Percentiles rank a stretch among this genome's conserved stretches.
phyloP scores from a whole-genome alignment of 2,113 vertebrate genomes.

The Antechinus stuartii region DNA sequence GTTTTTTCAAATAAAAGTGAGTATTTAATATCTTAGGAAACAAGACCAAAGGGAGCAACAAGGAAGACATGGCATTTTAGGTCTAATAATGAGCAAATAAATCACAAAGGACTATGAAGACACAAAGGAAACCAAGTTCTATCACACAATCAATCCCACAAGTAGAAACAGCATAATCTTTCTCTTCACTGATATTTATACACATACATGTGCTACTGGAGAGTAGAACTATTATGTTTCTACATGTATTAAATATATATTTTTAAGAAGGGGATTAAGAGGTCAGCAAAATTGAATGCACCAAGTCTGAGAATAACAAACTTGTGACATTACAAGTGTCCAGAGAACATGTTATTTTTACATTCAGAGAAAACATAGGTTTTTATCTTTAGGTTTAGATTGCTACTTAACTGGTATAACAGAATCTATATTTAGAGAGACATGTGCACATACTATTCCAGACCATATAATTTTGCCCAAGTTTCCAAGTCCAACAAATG shows the following conservation, averaged over 20 bases:
- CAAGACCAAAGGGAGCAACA: neutral
- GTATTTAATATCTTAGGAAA: neutral
- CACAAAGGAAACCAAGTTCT: neutral
- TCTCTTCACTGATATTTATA: neutral
- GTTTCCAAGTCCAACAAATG: conserved; percentile 61
- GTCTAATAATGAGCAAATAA: neutral
- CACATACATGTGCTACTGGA: rapidly evolving
- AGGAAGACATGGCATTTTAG: neutral
- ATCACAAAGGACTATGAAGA: neutral
- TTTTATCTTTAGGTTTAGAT: neutral
- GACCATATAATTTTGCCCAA: conserved; percentile 40
- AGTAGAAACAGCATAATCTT: neutral
- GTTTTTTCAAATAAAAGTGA: neutral
- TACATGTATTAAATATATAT: neutral
- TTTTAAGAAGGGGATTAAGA: conserved; percentile 11
- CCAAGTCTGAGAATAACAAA: conserved; percentile 12
- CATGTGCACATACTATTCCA: neutral
- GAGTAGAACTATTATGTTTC: neutral
- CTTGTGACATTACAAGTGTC: conserved; percentile 21
- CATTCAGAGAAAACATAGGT: neutral
- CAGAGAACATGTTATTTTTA: conserved; percentile 15
- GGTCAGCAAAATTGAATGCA: conserved; percentile 11
- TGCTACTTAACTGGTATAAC: neutral
- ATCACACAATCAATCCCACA: neutral
- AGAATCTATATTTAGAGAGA: conserved; percentile 19